Evolutionary conservation across 35 echinoderm and acorn worm species (phyloP).

Genomic region (Stichopus chloronotus): DNA sequence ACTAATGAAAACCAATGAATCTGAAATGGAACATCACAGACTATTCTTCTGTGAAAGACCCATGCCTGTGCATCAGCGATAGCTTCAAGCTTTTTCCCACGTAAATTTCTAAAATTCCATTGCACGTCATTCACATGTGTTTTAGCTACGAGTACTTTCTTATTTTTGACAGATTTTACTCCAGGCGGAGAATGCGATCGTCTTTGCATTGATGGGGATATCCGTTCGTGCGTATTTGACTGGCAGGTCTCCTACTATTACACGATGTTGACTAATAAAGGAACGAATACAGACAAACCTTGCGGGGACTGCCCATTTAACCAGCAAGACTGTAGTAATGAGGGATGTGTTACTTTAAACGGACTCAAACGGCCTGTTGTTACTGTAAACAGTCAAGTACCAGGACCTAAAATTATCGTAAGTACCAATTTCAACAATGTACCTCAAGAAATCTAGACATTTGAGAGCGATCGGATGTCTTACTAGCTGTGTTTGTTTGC

Average conservation of each 20-base stretch:
- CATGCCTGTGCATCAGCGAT: too few species aligned
- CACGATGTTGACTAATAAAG: not conserved
- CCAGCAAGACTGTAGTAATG: constrained; percentile 8
- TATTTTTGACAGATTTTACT: too few species aligned
- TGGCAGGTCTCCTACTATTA: constrained; percentile 1
- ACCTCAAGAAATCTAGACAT: too few species aligned
- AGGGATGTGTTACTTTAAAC: constrained; percentile 51
- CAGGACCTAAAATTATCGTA: constrained; percentile 19
- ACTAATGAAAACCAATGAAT: too few species aligned
- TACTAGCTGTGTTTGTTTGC: too few species aligned
- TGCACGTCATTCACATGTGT: too few species aligned
- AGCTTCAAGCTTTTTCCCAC: too few species aligned
- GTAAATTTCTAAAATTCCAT: too few species aligned
- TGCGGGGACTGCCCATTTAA: constrained; percentile 57
- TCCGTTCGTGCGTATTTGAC: constrained; percentile 1
- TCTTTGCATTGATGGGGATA: not conserved
- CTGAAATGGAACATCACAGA: too few species aligned
- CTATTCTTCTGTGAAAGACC: too few species aligned
- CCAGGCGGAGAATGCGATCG: constrained; percentile 5
- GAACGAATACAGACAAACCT: not conserved
- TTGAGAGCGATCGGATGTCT: too few species aligned
- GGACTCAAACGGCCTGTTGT: constrained; percentile 44
- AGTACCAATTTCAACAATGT: not conserved
- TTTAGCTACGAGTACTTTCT: too few species aligned
- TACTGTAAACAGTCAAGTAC: constrained; percentile 3